phyloP scores from a whole-genome alignment of 2,888 invertebrate genomes.

The Tenthredo scrophulariae region DNA sequence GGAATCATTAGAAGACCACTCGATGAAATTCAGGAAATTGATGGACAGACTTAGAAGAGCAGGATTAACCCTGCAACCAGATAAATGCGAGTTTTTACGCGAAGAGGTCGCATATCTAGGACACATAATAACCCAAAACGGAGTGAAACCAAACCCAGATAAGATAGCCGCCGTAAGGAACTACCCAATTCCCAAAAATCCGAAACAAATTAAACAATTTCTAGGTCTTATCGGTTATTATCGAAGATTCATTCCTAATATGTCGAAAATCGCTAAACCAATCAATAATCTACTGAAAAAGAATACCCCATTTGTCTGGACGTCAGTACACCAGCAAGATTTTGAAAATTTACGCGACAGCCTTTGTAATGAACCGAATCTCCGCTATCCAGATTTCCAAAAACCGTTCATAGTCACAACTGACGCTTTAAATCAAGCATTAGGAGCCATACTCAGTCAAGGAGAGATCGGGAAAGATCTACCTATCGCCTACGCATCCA shows the following conservation, averaged over 20 bases:
- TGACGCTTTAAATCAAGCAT: not conserved
- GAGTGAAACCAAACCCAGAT: constrained; percentile 58
- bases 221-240: constrained; percentile 60
- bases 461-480: constrained; percentile 67
- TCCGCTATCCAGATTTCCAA: not conserved
- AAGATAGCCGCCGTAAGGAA: constrained; percentile 56
- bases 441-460: constrained; percentile 69
- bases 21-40: constrained; percentile 32
- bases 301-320: constrained; percentile 48
- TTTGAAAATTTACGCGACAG: not conserved
- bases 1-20: constrained; percentile 39
- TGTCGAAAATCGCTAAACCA: constrained; percentile 56
- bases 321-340: not conserved
- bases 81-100: constrained; percentile 54
- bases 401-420: not conserved
- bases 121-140: constrained; percentile 54
- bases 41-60: constrained; percentile 35
- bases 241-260: constrained; percentile 57
- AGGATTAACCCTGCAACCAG: constrained; percentile 48
- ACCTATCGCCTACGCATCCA: constrained; percentile 69
- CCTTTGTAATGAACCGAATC: not conserved
- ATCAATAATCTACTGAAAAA: constrained; percentile 57
- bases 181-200: constrained; percentile 57
- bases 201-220: constrained; percentile 58
- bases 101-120: constrained; percentile 55